Conservation (phyloP, 2,888 invertebrate genomes). For the Branchellion lobata region DNA sequence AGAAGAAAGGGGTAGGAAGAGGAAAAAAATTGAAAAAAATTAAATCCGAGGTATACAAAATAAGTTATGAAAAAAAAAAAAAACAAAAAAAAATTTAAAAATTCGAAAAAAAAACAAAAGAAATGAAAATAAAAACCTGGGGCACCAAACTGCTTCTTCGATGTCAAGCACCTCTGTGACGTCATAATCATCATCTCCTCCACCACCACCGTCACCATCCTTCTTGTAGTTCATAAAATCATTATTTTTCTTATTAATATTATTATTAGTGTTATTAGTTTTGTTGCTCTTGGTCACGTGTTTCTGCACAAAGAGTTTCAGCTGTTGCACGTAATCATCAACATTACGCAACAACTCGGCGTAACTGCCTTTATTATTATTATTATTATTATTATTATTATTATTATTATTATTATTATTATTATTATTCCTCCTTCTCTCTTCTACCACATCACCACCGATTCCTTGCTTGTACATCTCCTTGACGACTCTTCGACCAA, state of each 20-base stretch:
- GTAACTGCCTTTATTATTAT: neutral
- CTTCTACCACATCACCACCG: slow-evolving; percentile 66
- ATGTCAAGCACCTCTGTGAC: slow-evolving; percentile 80
- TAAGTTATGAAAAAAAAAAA: no score
- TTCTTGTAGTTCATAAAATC: neutral
- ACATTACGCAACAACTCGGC: neutral
- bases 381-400: slow-evolving; percentile 31
- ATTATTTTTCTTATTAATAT: slow-evolving; percentile 12
- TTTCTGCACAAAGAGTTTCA: slow-evolving; percentile 8
- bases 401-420: slow-evolving; percentile 24
- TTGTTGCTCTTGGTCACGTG: neutral
- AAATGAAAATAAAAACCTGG: no score
- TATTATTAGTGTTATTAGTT: slow-evolving; percentile 1
- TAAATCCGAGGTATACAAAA: no score
- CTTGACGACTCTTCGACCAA: slow-evolving; percentile 22
- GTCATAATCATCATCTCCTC: slow-evolving; percentile 57
- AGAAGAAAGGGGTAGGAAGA: no score
- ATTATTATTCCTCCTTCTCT: slow-evolving; percentile 1
- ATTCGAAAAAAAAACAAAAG: no score
- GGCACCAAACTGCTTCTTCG: slow-evolving; percentile 92
- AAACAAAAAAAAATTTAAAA: no score
- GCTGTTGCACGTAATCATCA: slow-evolving; percentile 7
- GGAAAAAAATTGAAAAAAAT: no score
- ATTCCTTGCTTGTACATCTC: slow-evolving; percentile 70
- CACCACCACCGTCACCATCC: slow-evolving; percentile 55